Evolutionary conservation across 1,140 invertebrate genomes (phyloP).

Genomic region (Drosophila kepulauana): DNA sequence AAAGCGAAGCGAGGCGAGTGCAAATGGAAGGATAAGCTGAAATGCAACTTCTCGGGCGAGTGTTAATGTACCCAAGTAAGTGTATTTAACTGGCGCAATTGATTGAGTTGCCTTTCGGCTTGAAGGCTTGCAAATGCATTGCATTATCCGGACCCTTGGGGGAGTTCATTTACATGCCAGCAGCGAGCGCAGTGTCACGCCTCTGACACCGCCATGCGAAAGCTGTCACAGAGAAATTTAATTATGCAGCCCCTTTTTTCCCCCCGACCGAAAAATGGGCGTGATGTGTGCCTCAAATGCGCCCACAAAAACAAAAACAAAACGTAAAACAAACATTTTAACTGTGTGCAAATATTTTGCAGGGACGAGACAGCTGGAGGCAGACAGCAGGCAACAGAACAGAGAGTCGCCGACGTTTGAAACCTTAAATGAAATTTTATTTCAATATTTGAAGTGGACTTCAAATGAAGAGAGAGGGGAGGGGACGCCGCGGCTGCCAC

Average conservation of each 20-base stretch:
- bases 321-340: slow-evolving; percentile 59
- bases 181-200: slow-evolving; percentile 1
- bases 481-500: neutral
- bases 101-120: slow-evolving; percentile 37
- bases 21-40: neutral
- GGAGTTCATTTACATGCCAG: slow-evolving; percentile 49
- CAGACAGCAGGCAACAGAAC: neutral
- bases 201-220: slow-evolving; percentile 15
- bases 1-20: neutral
- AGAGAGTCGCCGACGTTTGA: slow-evolving; percentile 12
- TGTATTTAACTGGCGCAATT: slow-evolving; percentile 21
- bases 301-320: slow-evolving; percentile 29
- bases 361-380: slow-evolving; percentile 6
- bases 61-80: slow-evolving; percentile 11
- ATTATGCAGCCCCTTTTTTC: slow-evolving; percentile 51
- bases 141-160: slow-evolving; percentile 15
- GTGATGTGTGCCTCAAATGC: slow-evolving; percentile 19
- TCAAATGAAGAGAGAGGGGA: neutral
- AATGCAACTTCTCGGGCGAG: neutral
- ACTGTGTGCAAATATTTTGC: slow-evolving; percentile 73
- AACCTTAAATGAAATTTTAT: slow-evolving; percentile 71
- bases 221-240: slow-evolving; percentile 53
- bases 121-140: slow-evolving; percentile 35
- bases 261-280: slow-evolving; percentile 13
- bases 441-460: slow-evolving; percentile 70